Base-by-base conservation (phyloP, 37 sponge, comb jelly and placozoan species). In the Bolinopsis microptera region DNA sequence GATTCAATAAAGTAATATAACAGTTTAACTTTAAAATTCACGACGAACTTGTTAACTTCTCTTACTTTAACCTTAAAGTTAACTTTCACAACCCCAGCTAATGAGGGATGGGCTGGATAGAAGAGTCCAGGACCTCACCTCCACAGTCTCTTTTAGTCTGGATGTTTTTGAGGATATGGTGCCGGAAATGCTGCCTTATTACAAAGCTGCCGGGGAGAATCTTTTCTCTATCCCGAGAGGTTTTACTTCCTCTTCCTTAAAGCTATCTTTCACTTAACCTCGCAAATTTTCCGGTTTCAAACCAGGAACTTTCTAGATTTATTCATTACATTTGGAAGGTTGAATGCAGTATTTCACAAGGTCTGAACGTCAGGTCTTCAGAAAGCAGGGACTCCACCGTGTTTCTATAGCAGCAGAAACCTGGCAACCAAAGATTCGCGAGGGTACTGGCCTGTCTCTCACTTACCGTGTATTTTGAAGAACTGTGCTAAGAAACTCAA, bases 201-300 rank as follows among this genome's bases (percentile, higher is more conserved):
- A 33, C 90, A 86, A 86, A 0, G 8, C 32, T 28, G 39, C 25
- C 0, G 1, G 30, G 5, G n/a, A 86, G 8, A 27, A 86, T 86
- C 90, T 86, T 3, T 86, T 86, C 90, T 23, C 90, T 38, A 22
- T 41, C 30, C 90, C 90, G 3, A 86, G 38, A 41, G 90, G 90
- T 80, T 36, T 16, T 16, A 72, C n/a, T n/a, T 67, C 21, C 18
- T 67, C 21, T n/a, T n/a, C n/a, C n/a, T n/a, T n/a, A n/a, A n/a
- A n/a, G n/a, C n/a, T n/a, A n/a, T n/a, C n/a, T n/a, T n/a, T n/a
- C n/a, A n/a, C n/a, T n/a, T n/a, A n/a, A n/a, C n/a, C n/a, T n/a
- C n/a, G n/a, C n/a, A n/a, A n/a, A n/a, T n/a, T n/a, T n/a, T n/a
- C n/a, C n/a, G n/a, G n/a, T n/a, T n/a, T n/a, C n/a, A n/a, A n/a